Evolutionary conservation across 2,888 invertebrate species (phyloP).

Genomic region (Ornithoptera alexandrae): DNA sequence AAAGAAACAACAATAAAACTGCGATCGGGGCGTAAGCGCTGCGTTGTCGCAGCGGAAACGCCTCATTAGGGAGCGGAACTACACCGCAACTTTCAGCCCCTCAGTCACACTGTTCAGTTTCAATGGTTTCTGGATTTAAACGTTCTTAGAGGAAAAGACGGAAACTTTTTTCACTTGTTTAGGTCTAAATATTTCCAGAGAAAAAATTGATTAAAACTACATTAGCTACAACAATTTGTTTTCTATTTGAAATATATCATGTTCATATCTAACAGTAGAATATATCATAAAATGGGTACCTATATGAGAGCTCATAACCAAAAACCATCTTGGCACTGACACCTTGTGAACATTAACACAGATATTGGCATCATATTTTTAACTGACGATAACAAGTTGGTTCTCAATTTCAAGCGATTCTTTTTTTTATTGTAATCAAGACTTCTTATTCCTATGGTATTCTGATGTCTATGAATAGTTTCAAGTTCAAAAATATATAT

Average conservation of each 20-base stretch:
- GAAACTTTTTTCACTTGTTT: background rate
- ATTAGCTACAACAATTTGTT: background rate
- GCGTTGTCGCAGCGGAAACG: slow-evolving; percentile 35
- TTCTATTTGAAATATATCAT: background rate
- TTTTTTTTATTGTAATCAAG: too few species aligned
- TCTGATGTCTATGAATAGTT: too few species aligned
- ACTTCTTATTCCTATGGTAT: too few species aligned
- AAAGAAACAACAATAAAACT: slow-evolving; percentile 30
- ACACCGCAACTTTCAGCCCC: slow-evolving; percentile 25
- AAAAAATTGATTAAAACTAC: background rate
- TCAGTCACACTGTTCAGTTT: slow-evolving; percentile 14
- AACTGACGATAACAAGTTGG: background rate
- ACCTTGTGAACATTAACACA: background rate
- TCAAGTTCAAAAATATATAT: too few species aligned
- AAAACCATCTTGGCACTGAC: background rate
- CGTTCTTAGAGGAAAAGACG: background rate
- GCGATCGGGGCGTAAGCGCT: slow-evolving; percentile 30
- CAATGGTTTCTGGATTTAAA: slow-evolving; percentile 14
- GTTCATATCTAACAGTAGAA: too few species aligned
- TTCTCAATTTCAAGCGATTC: too few species aligned
- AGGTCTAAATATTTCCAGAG: background rate
- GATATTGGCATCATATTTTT: background rate
- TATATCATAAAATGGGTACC: too few species aligned
- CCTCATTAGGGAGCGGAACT: slow-evolving; percentile 40
- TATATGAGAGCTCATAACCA: background rate